A percentile compares a stretch with the other conserved stretches of the same genome.
phyloP scores from a whole-genome alignment of 2,113 vertebrate species.

The Anhinga anhinga region DNA sequence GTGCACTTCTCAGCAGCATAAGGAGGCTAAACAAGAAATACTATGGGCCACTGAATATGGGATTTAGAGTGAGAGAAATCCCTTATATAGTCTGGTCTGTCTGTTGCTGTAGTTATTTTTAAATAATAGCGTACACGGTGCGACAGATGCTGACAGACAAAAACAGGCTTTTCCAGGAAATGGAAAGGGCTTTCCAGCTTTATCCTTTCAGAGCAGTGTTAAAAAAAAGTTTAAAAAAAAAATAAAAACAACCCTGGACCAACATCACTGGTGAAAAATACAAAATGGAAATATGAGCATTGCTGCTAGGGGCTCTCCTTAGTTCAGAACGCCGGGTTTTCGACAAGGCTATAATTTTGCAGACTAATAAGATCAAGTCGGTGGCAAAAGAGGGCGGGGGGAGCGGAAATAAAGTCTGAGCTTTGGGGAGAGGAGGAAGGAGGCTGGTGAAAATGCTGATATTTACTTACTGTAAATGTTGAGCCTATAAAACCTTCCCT shows the following conservation, averaged over 20 bases:
- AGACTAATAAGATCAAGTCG: neutral
- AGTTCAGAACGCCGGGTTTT: neutral
- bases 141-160: neutral
- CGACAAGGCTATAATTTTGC: neutral
- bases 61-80: neutral
- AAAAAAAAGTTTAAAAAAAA: neutral
- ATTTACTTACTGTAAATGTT: neutral
- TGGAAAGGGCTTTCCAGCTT: neutral
- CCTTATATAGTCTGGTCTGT: neutral
- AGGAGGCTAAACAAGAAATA: neutral
- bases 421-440: neutral
- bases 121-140: neutral
- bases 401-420: neutral
- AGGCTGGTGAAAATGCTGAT: neutral
- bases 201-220: neutral
- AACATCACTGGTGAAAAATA: neutral
- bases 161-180: neutral
- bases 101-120: neutral
- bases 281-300: neutral
- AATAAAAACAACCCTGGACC: neutral
- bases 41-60: neutral
- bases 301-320: neutral
- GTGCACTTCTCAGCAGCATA: neutral
- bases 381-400: neutral
- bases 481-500: slow-evolving; percentile 7